Evolutionary conservation across 1,140 invertebrate species (phyloP).

Genomic region (Xylocopa sonorina): DNA sequence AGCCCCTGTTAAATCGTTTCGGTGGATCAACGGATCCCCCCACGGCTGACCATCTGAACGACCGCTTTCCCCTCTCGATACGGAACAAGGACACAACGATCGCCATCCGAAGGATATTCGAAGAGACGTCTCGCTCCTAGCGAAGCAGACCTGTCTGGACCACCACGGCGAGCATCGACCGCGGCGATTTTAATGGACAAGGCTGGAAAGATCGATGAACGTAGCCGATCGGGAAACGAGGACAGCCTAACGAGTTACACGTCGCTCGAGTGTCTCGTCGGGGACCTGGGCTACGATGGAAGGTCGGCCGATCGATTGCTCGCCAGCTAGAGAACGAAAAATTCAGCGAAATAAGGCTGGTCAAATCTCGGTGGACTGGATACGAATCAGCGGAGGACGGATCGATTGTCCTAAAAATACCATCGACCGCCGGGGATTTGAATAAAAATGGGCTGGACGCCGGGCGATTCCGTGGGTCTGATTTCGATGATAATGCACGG

Average conservation of each 20-base stretch:
- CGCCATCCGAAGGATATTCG: no score
- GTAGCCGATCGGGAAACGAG: neutral
- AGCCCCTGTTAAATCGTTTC: slow-evolving; percentile 7
- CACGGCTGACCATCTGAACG: slow-evolving; percentile 1
- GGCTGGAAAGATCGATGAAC: slow-evolving; percentile 36
- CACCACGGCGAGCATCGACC: neutral
- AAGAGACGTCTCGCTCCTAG: no score
- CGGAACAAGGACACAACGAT: no score
- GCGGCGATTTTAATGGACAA: neutral
- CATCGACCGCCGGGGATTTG: neutral
- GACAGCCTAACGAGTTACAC: slow-evolving; percentile 16
- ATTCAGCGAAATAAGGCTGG: neutral
- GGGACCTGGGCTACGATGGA: neutral
- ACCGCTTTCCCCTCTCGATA: slow-evolving; percentile 1
- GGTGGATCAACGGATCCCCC: slow-evolving; percentile 40
- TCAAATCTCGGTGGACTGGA: no score
- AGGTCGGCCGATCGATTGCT: neutral
- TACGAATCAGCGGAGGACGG: no score
- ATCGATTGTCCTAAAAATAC: neutral
- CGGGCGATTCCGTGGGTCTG: neutral
- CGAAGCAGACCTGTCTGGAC: neutral
- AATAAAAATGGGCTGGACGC: neutral
- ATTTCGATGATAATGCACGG: neutral
- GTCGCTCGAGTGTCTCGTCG: slow-evolving; percentile 14
- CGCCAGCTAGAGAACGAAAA: neutral